phyloP scores from a whole-genome alignment of 2,797 vertebrate species.

The Coregonus suidteri region DNA sequence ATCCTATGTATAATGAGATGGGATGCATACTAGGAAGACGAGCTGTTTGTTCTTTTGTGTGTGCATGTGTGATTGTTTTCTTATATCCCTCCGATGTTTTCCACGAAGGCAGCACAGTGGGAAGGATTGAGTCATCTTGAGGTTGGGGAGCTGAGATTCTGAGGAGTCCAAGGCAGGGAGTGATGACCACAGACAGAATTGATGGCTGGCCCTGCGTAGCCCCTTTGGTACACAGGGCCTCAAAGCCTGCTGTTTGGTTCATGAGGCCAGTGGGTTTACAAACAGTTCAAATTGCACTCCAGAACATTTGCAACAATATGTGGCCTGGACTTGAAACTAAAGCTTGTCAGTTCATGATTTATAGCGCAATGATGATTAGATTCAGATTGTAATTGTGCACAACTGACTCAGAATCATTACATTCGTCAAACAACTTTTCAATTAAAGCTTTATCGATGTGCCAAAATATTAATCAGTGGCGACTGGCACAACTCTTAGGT shows the following conservation, averaged over 20 bases:
- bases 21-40: neutral
- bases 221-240: slow-evolving; percentile 14
- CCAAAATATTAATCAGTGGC: neutral
- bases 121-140: slow-evolving; percentile 26
- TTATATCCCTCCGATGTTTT: neutral
- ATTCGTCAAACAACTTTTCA: neutral
- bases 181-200: slow-evolving; percentile 33
- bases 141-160: slow-evolving; percentile 28
- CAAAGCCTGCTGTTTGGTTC: slow-evolving; percentile 20
- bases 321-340: slow-evolving; percentile 8
- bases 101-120: neutral
- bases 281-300: slow-evolving; percentile 11
- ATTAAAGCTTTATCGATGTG: neutral
- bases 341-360: neutral
- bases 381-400: neutral
- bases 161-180: slow-evolving; percentile 25
- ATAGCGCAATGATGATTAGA: neutral
- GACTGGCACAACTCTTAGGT: neutral
- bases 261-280: slow-evolving; percentile 6
- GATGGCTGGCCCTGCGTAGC: slow-evolving; percentile 24
- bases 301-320: neutral
- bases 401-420: neutral
- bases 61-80: slow-evolving; percentile 19
- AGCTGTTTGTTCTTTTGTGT: neutral
- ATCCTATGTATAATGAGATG: slow-evolving; percentile 35